Percentiles rank a stretch among this genome's conserved stretches.
phyloP scores from a whole-genome alignment of 2,797 vertebrate genomes.

The Sorex maritimensis region DNA sequence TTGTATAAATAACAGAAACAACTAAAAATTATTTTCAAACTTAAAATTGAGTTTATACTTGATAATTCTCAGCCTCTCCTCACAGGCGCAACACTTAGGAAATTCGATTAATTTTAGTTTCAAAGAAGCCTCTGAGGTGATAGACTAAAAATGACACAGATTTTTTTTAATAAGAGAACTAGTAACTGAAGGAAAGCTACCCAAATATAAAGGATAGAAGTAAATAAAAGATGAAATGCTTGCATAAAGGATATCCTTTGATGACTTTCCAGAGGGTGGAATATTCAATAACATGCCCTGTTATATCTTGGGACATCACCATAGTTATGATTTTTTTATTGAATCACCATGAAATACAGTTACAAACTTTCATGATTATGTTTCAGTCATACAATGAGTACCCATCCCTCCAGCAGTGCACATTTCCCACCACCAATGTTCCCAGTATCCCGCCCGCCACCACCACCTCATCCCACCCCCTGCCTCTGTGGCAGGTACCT shows the following conservation, averaged over 20 bases:
- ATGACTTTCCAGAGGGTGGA: background rate
- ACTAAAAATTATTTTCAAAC: conserved; percentile 5
- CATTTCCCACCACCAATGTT: too few relatives aligned
- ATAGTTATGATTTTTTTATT: background rate
- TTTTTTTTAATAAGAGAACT: background rate
- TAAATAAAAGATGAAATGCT: background rate
- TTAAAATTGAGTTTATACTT: background rate
- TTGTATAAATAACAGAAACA: background rate
- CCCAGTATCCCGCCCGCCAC: too few relatives aligned
- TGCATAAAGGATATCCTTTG: background rate
- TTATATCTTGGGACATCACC: background rate
- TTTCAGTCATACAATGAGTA: too few relatives aligned
- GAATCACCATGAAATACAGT: too few relatives aligned
- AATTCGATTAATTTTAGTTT: background rate
- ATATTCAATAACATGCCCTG: background rate
- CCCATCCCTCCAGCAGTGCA: too few relatives aligned
- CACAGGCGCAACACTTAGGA: background rate
- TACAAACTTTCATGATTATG: too few relatives aligned
- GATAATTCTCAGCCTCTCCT: background rate
- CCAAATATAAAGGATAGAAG: background rate
- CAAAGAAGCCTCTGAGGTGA: background rate
- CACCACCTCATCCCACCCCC: too few relatives aligned
- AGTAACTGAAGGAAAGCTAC: background rate
- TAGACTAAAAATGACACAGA: background rate
- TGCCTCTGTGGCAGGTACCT: too few relatives aligned